Evolutionary conservation across 2,888 invertebrate genomes (phyloP), one percentile per base, ranked within the genome.

Genomic region (Plagodis dolabraria): DNA sequence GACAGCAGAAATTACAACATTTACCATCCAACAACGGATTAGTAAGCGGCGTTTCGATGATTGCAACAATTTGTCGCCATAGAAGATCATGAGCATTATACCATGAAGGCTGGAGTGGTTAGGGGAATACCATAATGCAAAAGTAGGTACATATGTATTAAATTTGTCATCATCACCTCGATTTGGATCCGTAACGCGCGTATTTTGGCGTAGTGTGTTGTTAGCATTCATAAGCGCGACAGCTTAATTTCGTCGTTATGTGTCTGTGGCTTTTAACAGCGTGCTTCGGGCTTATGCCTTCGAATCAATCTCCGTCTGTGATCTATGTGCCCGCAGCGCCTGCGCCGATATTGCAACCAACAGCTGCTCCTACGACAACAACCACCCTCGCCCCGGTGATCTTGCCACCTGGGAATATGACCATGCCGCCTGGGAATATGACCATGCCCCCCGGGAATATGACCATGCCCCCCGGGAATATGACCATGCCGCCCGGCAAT

Each of bases 51-150:
- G 83, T 87, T 84, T 76, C 57, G 82, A 75, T 88, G 86, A 90
- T 92, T 89, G 87, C 88, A 79, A 83, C 85, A 89, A 91, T 92
- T 90, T 89, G 80, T 85, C 86, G 85, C 87, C 77, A 75, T 77
- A 60, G 56, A 76, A 82, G 80, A 80, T 79, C 80, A 83, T 75
- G 83, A 77, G 84, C 87, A 90, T 85, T 81, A 83, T 67, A 86
- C 83, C 92, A 91, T 92, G 92, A 92, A 92, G 91, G 92, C 85
- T 89, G 75, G 76, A 80, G 81, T 88, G 82, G 86, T 88, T 85
- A 82, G 87, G 90, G 88, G 81, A 92, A 91, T 90, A 87, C 89
- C 89, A 82, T 77, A 72, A 72, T 68, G 76, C 72, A 83, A 87
- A 89, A 86, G 84, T 22, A 22, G 22, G 1, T 22, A 22, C 22